Conservation (phyloP, 2,888 invertebrate species). For the Aleiodes testaceus region DNA sequence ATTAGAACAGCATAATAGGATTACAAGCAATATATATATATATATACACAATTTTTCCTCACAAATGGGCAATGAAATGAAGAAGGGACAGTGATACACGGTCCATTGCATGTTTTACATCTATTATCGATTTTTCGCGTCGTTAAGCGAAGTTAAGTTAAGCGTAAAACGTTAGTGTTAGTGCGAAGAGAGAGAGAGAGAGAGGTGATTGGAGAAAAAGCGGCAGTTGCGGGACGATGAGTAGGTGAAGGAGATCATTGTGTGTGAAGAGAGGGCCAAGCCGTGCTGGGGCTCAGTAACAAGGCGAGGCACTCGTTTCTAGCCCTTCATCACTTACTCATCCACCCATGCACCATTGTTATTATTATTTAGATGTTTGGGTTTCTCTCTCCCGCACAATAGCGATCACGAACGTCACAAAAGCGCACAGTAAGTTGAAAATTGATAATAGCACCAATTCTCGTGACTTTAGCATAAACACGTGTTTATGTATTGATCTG, state of each 20-base stretch:
- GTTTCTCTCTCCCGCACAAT: no score
- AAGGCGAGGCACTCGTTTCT: slow-evolving; percentile 47
- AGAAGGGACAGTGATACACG: slow-evolving; percentile 41
- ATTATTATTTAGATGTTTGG: no score
- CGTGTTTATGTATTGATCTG: slow-evolving; percentile 11
- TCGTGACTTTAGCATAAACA: slow-evolving; percentile 8
- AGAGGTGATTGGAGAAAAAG: slow-evolving; percentile 35
- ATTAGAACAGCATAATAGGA: slow-evolving; percentile 8
- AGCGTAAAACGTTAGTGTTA: slow-evolving; percentile 49
- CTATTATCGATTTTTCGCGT: slow-evolving; percentile 46
- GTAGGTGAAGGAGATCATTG: slow-evolving; percentile 42
- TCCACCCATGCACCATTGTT: slow-evolving; percentile 10
- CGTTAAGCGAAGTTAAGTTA: slow-evolving; percentile 44
- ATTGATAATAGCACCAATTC: slow-evolving; percentile 18
- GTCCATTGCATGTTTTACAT: slow-evolving; percentile 45
- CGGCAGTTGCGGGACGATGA: slow-evolving; percentile 35
- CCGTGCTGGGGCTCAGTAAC: slow-evolving; percentile 51
- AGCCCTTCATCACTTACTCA: slow-evolving; percentile 44
- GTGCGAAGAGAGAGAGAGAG: slow-evolving; percentile 38
- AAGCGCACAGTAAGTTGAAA: slow-evolving; percentile 5
- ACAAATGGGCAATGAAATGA: slow-evolving; percentile 23
- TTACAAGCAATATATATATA: slow-evolving; percentile 12
- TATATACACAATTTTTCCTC: neutral
- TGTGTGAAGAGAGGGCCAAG: slow-evolving; percentile 40
- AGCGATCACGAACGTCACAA: neutral